Conservation (phyloP, 1,140 invertebrate genomes). For the Caenorhabditis elegans region DNA sequence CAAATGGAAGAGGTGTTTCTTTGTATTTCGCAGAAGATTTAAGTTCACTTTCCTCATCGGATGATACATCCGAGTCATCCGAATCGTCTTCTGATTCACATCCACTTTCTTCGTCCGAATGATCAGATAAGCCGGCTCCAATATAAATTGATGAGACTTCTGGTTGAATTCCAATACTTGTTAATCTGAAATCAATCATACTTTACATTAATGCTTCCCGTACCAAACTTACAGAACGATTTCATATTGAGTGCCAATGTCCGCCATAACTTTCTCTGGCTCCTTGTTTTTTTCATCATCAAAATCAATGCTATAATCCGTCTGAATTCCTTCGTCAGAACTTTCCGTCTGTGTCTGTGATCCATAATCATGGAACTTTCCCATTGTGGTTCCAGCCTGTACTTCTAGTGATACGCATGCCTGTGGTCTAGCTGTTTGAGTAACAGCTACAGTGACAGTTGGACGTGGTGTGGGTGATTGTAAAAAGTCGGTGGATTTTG, state of each 20-base stretch:
- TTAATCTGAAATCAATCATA: neutral
- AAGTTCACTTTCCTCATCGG: neutral
- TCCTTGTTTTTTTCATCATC: neutral
- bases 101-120: slow-evolving; percentile 6
- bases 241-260: slow-evolving; percentile 21
- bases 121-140: neutral
- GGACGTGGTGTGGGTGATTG: neutral
- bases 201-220: neutral
- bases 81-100: neutral
- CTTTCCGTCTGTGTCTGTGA: neutral
- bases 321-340: slow-evolving; percentile 30
- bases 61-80: neutral
- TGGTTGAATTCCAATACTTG: slow-evolving; percentile 53
- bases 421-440: neutral
- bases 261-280: neutral
- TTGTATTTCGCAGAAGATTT: neutral
- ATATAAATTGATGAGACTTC: slow-evolving; percentile 50
- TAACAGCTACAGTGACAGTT: neutral
- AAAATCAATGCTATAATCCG: neutral
- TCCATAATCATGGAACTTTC: slow-evolving; percentile 33
- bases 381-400: neutral
- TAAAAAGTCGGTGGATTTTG: neutral
- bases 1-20: neutral
- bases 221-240: slow-evolving; percentile 23
- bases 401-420: neutral